Percentiles rank a stretch among this genome's conserved stretches.
Evolutionary conservation across 2,113 vertebrate species (phyloP).

Genomic region (Mustela nigripes): DNA sequence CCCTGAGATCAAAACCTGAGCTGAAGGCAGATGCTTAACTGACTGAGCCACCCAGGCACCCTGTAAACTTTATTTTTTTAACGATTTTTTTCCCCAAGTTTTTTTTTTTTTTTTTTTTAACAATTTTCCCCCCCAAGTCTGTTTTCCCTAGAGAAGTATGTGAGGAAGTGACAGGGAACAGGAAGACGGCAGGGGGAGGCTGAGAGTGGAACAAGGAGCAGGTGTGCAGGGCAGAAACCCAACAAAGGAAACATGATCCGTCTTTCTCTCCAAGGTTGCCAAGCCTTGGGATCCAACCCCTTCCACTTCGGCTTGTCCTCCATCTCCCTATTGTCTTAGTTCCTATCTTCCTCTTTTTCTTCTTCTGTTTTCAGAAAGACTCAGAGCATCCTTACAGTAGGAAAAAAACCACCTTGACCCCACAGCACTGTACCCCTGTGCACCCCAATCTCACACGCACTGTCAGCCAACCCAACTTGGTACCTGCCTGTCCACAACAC

Average conservation of each 20-base stretch:
- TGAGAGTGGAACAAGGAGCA: background rate
- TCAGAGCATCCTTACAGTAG: background rate
- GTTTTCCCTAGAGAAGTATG: background rate
- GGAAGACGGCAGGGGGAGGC: background rate
- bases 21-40: no score
- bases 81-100: background rate
- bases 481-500: background rate
- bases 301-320: background rate
- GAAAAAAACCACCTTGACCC: background rate
- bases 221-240: accelerated
- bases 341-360: background rate
- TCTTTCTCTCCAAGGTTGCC: background rate
- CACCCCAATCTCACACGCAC: accelerated
- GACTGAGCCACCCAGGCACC: no score
- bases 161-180: background rate
- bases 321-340: background rate
- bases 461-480: accelerated
- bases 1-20: no score
- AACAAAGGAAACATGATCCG: background rate
- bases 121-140: background rate
- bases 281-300: background rate
- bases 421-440: accelerated
- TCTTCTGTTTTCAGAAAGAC: background rate
- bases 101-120: background rate
- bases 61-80: no score